Evolutionary conservation across 1,140 invertebrate species (phyloP).

Genomic region (Gryllus bimaculatus): DNA sequence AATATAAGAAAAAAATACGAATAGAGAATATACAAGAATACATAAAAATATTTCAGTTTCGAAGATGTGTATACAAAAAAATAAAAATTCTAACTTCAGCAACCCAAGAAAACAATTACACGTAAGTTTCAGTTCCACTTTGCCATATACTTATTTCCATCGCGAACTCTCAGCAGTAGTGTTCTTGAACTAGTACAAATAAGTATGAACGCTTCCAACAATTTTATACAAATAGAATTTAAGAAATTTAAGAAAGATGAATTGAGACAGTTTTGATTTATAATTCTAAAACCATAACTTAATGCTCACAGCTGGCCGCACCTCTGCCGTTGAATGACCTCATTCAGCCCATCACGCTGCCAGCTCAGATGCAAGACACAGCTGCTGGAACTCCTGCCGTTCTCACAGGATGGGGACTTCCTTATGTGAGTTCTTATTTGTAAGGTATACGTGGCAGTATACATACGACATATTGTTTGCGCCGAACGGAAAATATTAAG

Average conservation of each 20-base stretch:
- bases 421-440: slow-evolving; percentile 13
- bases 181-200: neutral
- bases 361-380: neutral
- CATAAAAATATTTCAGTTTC: too few relatives aligned
- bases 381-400: slow-evolving; percentile 9
- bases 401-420: slow-evolving; percentile 17
- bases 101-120: neutral
- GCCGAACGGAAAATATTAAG: neutral
- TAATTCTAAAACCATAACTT: neutral
- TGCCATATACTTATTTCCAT: too few relatives aligned
- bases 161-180: neutral
- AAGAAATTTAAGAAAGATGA: neutral
- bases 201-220: neutral
- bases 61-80: too few relatives aligned
- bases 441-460: neutral
- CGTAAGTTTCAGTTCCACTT: neutral
- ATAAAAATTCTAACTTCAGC: neutral
- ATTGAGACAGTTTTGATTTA: neutral
- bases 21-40: too few relatives aligned
- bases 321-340: slow-evolving; percentile 16
- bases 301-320: slow-evolving; percentile 24
- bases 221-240: neutral
- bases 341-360: slow-evolving; percentile 13
- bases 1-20: too few relatives aligned
- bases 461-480: neutral